Evolutionary conservation across 2,797 vertebrate species (phyloP), one percentile per base, ranked within the genome.

Genomic region (Spheniscus humboldti): DNA sequence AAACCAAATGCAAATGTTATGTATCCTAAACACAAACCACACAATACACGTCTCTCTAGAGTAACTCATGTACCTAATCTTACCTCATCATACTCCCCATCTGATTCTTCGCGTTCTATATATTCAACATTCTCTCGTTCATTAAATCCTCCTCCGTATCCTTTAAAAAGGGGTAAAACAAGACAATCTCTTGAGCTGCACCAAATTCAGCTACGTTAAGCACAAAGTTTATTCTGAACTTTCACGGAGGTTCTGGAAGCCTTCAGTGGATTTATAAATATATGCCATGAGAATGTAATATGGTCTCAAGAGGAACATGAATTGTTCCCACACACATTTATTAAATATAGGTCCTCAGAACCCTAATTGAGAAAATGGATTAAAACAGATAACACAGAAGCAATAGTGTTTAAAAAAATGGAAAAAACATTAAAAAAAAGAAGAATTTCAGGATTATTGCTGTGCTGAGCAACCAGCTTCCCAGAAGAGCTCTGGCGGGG

Each of bases 1-100:
- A 30, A 64, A 27, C 13, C 20, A 66, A 28, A 57, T 6, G 45
- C 1, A n/a, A 68, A 25, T 3, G 9, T 20, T 20, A 20, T 10
- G n/a, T 13, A 25, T 62, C 80, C 66, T 50, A 7, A 62, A 25
- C 33, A 33, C 39, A 27, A 43, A 52, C 6, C 43, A 35, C 14
- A 28, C 35, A 37, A 3, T 3, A 6, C 0, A 2, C 0, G 0
- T 5, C 43, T 31, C 41, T 83, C 18, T 81, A 69, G 24, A 33
- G 75, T 1, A 10, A 11, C 0, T 57, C 10, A 23, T 15, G 56
- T 0, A 25, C 31, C 71, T 19, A 12, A 6, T 9, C 97, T 95
- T 83, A 99, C 99, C 98, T 99, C 99, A 96, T 99, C 99, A 30
- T 99, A 99, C 97, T 99, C 99, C 33, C 99, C 99, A 64, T 99